phyloP scores from a whole-genome alignment of 2,797 vertebrate species.

The Tamandua tetradactyla region DNA sequence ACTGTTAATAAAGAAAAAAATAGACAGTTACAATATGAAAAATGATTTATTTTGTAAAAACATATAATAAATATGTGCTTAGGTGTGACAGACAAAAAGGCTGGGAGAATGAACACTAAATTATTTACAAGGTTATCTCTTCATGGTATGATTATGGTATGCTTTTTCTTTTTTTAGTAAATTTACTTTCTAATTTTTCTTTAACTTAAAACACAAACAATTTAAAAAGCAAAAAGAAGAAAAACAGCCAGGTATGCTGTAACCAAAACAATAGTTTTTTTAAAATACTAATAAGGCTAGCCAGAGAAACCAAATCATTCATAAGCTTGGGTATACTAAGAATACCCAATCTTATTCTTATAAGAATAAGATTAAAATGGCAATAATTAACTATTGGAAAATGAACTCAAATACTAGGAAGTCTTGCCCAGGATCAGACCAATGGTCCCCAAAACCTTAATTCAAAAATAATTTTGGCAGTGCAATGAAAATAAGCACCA shows the following conservation, averaged over 20 bases:
- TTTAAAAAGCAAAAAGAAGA: conserved; percentile 9
- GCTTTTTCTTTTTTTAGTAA: conserved; percentile 5
- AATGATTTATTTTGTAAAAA: conserved; percentile 7
- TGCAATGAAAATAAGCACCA: background rate
- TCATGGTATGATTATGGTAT: background rate
- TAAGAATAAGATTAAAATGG: background rate
- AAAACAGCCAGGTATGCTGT: background rate
- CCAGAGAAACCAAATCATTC: conserved; percentile 1
- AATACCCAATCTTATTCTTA: no score
- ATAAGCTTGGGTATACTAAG: background rate
- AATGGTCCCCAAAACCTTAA: conserved; percentile 1
- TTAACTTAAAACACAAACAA: conserved; percentile 35
- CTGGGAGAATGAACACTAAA: background rate
- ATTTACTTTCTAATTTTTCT: conserved; percentile 8
- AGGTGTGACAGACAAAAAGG: background rate
- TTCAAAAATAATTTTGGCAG: conserved; percentile 9
- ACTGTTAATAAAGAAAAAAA: background rate
- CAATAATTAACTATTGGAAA: conserved; percentile 43
- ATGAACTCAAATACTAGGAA: conserved; percentile 43
- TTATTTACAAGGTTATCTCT: background rate
- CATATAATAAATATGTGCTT: background rate
- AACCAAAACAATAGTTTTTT: background rate
- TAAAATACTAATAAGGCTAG: conserved; percentile 45
- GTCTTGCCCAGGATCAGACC: background rate
- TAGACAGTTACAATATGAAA: background rate